Evolutionary conservation across 2,888 invertebrate species (phyloP), one percentile per base, ranked within the genome.

Genomic region (Molorchus minor): DNA sequence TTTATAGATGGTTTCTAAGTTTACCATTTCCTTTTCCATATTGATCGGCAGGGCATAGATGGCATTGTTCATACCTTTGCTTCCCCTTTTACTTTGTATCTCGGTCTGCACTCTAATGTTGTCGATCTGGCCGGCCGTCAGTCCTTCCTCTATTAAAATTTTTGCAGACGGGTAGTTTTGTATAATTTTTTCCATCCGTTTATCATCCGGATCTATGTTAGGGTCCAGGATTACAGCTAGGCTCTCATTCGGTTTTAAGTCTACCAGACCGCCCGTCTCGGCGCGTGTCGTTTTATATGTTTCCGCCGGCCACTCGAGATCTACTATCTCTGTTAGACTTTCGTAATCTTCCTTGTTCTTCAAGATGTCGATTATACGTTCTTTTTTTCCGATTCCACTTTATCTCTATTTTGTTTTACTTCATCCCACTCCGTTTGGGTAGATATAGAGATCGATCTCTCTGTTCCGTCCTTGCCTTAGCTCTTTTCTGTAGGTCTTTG

Each of bases 281-380:
- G 12, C 20, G n/a, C 21, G 4, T n/a, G 44, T 44, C 15, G 44
- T 2, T 20, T 20, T 20, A 20, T 20, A 44, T 13, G 29, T 44
- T 44, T 44, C 44, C n/a, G 17, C 44, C 12, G 44, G 44, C 44
- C 44, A 44, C 4, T 44, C 44, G 3, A 12, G 2, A 44, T 20
- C 44, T 20, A 44, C 7, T 12, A 38, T 38, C 4, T 15, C 16
- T 38, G 7, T 38, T 38, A 38, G 12, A 16, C 13, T 38, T 15
- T 3, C 16, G 15, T 38, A 38, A 3, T 8, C 15, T 15, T 38
- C 38, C 13, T 12, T 38, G 15, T 12, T 38, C 5, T 38, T 7
- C 16, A 15, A 15, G 12, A 5, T 38, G 15, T 38, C 10, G 10
- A 38, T 38, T 38, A 12, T 38, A 13, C 13, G 16, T 16, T 38